These are phyloP conservation scores for Prochilodus magdalenae DNA, from an alignment of 2,113 vertebrate species.

Conservation along the genomic window DNA sequence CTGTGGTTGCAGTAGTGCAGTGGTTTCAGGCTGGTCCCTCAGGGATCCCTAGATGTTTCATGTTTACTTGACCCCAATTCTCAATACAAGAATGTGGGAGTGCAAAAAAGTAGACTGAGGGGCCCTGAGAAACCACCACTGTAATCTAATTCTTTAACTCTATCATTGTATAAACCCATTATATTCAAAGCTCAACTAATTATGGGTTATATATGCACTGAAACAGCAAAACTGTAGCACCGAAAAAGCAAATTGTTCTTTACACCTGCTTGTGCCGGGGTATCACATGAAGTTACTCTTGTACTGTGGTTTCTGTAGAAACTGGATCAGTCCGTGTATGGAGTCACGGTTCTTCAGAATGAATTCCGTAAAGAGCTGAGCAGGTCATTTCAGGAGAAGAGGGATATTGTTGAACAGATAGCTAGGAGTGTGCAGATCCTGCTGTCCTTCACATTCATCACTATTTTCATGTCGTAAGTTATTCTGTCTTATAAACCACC, in stretches of 20 bases:
- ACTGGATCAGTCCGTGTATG: constrained; percentile 65
- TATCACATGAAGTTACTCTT: background rate
- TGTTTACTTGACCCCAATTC: too few relatives aligned
- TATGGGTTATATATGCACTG: too few relatives aligned
- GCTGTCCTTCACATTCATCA: constrained; percentile 78
- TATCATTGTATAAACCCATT: too few relatives aligned
- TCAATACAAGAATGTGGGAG: too few relatives aligned
- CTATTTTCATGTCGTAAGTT: constrained; percentile 76
- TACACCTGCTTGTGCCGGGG: background rate
- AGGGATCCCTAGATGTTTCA: too few relatives aligned
- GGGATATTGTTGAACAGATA: constrained; percentile 51
- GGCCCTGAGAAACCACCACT: too few relatives aligned
- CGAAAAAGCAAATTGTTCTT: background rate
- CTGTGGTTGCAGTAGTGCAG: too few relatives aligned
- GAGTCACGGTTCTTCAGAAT: constrained; percentile 44
- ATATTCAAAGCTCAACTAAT: too few relatives aligned
- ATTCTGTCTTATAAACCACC: background rate
- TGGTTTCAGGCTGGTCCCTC: too few relatives aligned
- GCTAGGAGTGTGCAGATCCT: constrained; percentile 67
- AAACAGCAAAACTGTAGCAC: too few relatives aligned
- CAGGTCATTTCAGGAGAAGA: constrained; percentile 56
- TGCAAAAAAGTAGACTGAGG: too few relatives aligned
- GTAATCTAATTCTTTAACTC: too few relatives aligned
- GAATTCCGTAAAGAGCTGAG: constrained; percentile 68
- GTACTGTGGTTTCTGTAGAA: constrained; percentile 64